Evolutionary conservation across 1,140 invertebrate species (phyloP), one percentile per base, ranked within the genome.

Genomic region (Monomorium pharaonis): DNA sequence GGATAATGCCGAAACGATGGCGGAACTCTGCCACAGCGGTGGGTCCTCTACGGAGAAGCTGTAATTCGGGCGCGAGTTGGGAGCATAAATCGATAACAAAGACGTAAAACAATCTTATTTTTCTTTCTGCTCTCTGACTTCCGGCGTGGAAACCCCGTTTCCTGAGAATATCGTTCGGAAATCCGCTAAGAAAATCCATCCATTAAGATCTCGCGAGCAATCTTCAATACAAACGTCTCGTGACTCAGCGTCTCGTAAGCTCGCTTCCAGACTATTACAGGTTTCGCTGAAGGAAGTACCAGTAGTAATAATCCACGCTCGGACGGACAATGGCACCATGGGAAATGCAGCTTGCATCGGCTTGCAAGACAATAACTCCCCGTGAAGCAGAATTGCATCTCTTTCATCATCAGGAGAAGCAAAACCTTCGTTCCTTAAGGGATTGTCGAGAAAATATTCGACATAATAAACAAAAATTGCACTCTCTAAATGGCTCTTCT

Each of bases 271-370:
- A 42, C 78, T 83, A 60, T 83, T 83, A 83, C 37, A 83, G 67
- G 78, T 58, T 58, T 33, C 78, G 67, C 27, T 47, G 24, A 74
- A 72, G 67, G 67, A 72, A 81, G 74, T n/a, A n/a, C n/a, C 67
- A 83, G 78, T 83, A 83, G 78, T 83, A 83, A 83, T 83, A 83
- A 83, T 83, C 67, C 37, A 74, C 78, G 78, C 51, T 83, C 51
- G 67, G 54, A 72, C 51, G 67, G 78, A 83, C 67, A 83, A 83
- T 83, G 67, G 78, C 67, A 74, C 37, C 78, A 83, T 83, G 78
- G 67, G 78, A 83, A 83, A 83, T 83, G 78, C 78, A 83, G 78
- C 67, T 67, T 74, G 78, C 78, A 74, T 83, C 67, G 67, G 67
- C 37, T 83, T 72, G 51, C 51, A 21, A 83, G 78, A 83, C 78